Base-by-base conservation (phyloP, 2,888 invertebrate genomes). In the Pandemis cinnamomeana region DNA sequence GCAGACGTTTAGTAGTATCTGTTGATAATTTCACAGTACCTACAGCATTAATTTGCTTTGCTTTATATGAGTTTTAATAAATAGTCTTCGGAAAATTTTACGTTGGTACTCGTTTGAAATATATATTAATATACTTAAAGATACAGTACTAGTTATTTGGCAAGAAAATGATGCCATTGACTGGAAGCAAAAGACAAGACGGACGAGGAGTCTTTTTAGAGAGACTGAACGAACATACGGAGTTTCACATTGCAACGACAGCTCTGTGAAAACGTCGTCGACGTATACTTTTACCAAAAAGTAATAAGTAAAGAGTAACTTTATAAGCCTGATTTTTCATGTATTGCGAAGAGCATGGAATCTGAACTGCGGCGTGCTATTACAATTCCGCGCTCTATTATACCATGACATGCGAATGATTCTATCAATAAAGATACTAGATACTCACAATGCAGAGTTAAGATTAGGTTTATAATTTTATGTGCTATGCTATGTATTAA, bases 31-130 rank as follows among this genome's bases (percentile, higher is more conserved):
- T 36, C 27, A 2, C 27, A 36, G 27, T 36, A 5, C n/a, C n/a
- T n/a, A n/a, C 62, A 46, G 13, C 11, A n/a, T n/a, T 51, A 51
- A 6, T 71, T 63, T 53, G 67, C 55, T 58, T 67, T 67, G 44
- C 51, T 41, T 69, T 71, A 44, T 71, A 20, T 7, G 53, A 53
- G 42, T 71, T 64, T 71, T 63, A 44, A 53, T 62, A 53, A 70
- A 63, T 70, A 51, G n/a, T n/a, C 20, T 62, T 62, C 4, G 1
- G 51, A 20, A 42, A 36, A 6, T 27, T 58, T 58, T 0, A 53
- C 5, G 13, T 48, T 41, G 5, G n/a, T 44, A n/a, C 15, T n/a
- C 7, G 15, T 53, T 53, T n/a, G 53, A 11, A 48, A 48, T 48
- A 48, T 0, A 20, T 55, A 20, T 15, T 7, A 7, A 8, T 55